These are phyloP conservation scores for Datnioides undecimradiatus DNA, from an alignment of 2,113 vertebrate genomes.

Conservation along the genomic window DNA sequence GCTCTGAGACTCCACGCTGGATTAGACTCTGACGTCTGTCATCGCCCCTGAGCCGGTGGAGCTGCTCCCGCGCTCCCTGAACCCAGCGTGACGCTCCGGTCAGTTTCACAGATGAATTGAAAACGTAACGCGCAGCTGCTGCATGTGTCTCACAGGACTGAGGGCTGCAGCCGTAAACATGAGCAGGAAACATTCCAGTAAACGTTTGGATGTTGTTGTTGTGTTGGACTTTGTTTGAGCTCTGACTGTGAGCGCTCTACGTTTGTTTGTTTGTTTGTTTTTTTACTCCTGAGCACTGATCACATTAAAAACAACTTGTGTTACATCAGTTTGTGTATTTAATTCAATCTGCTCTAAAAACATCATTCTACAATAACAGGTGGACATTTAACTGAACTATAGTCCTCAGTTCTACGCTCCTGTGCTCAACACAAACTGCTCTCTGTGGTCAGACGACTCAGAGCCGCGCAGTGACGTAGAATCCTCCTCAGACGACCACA, in stretches of 20 bases:
- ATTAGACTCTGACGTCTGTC: too few relatives aligned
- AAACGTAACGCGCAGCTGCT: too few relatives aligned
- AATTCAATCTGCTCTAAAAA: not conserved
- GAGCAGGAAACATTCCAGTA: too few relatives aligned
- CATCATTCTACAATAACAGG: not conserved
- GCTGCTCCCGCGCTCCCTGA: too few relatives aligned
- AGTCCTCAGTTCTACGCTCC: too few relatives aligned
- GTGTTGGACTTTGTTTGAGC: not conserved
- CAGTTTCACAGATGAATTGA: too few relatives aligned
- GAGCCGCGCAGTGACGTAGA: not conserved
- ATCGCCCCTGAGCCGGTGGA: too few relatives aligned
- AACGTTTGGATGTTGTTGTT: not conserved
- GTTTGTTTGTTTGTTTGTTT: constrained; percentile 11
- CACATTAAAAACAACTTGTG: constrained; percentile 45
- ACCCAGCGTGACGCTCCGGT: too few relatives aligned
- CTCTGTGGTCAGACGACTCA: not conserved
- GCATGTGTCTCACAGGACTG: too few relatives aligned
- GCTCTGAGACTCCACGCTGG: too few relatives aligned
- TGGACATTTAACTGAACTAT: not conserved
- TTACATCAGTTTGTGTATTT: constrained; percentile 25
- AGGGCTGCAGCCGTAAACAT: too few relatives aligned
- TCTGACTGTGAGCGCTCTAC: not conserved
- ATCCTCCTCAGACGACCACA: not conserved
- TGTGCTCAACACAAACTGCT: too few relatives aligned
- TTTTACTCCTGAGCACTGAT: constrained; percentile 5